Percentiles rank a stretch among this genome's conserved stretches.
Conservation (phyloP, 2,797 vertebrate genomes). For the Paedocypris micromegethes region DNA sequence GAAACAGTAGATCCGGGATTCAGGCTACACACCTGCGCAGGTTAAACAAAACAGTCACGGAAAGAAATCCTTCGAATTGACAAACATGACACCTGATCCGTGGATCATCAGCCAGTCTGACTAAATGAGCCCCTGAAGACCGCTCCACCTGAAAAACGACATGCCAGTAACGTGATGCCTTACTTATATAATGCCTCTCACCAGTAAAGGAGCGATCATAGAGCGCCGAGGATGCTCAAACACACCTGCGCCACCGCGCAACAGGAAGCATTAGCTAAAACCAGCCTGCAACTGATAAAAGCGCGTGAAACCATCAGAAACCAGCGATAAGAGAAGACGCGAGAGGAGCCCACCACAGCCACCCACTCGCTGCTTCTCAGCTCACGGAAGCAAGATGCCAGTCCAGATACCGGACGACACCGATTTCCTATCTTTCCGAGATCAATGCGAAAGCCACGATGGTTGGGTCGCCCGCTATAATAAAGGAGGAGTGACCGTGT, state of each 20-base stretch:
- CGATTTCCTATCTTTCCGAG: constrained; percentile 79
- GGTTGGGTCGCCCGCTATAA: constrained; percentile 77
- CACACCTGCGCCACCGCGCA: constrained; percentile 45
- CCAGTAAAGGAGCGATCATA: constrained; percentile 19
- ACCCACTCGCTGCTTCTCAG: constrained; percentile 18
- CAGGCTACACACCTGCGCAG: constrained; percentile 40
- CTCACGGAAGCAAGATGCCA: constrained; percentile 59
- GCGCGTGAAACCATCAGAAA: neutral
- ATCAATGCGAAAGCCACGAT: constrained; percentile 71
- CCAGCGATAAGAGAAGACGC: neutral
- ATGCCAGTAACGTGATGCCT: constrained; percentile 50
- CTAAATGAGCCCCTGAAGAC: constrained; percentile 41
- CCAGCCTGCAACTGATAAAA: no score
- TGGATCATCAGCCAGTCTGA: constrained; percentile 51
- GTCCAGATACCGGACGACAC: constrained; percentile 81
- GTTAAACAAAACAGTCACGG: constrained; percentile 48
- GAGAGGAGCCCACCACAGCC: neutral
- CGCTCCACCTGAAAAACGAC: constrained; percentile 48
- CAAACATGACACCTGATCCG: constrained; percentile 56
- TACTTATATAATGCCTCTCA: constrained; percentile 49
- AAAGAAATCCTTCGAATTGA: constrained; percentile 45
- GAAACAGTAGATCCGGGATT: constrained; percentile 44
- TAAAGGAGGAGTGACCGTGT: constrained; percentile 77
- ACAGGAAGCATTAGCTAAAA: neutral
- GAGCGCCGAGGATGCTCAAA: constrained; percentile 21